Percentiles rank a stretch among this genome's conserved stretches.
phyloP scores from a whole-genome alignment of 2,113 vertebrate species.

The Panthera leo region DNA sequence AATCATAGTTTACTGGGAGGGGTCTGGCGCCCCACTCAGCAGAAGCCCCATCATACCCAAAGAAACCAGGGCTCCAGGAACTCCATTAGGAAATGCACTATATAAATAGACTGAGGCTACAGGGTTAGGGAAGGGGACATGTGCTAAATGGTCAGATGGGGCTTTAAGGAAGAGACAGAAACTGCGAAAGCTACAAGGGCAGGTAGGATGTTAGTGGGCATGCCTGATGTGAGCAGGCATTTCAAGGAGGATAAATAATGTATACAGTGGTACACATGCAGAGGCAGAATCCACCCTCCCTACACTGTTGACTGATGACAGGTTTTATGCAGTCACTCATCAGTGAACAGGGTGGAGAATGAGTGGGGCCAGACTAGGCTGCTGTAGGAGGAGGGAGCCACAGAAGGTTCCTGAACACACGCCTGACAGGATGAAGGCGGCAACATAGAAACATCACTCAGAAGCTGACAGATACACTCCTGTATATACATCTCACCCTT shows the following conservation, averaged over 20 bases:
- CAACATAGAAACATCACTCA: background rate
- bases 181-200: background rate
- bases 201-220: too few species aligned
- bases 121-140: rapidly evolving
- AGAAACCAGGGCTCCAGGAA: background rate
- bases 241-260: background rate
- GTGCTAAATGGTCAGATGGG: background rate
- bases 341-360: background rate
- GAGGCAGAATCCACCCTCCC: background rate
- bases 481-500: background rate
- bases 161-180: background rate
- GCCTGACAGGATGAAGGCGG: background rate
- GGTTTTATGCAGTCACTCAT: background rate
- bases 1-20: background rate
- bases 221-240: background rate
- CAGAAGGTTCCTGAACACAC: background rate
- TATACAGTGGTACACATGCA: background rate
- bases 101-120: background rate
- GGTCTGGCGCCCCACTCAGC: background rate
- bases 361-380: background rate
- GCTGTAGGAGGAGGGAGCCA: background rate
- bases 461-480: background rate
- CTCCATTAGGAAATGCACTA: background rate
- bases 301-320: background rate
- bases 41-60: too few species aligned